These are phyloP conservation scores for Saturnia japonica DNA, from an alignment of 2,888 invertebrate genomes.

Conservation along the genomic window DNA sequence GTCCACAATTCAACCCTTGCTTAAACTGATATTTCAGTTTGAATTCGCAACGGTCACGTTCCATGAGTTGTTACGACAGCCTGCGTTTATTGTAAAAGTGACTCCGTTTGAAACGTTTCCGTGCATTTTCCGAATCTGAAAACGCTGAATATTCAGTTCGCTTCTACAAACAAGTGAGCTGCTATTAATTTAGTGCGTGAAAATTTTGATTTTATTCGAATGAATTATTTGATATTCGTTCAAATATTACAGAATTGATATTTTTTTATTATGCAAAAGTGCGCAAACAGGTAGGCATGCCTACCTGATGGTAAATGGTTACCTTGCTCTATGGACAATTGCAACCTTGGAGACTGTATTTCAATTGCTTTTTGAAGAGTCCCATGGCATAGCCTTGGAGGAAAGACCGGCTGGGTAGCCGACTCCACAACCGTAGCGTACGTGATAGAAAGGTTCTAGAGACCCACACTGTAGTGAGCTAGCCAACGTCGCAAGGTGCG, in stretches of 20 bases:
- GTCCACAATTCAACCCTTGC: not conserved
- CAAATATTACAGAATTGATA: not conserved
- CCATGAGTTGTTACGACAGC: conserved; percentile 17
- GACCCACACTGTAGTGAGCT: no score
- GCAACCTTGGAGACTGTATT: no score
- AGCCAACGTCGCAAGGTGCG: no score
- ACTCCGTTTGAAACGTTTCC: conserved; percentile 18
- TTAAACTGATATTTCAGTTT: conserved; percentile 3
- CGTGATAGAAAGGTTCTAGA: no score
- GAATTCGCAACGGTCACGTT: not conserved
- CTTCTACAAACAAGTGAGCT: conserved; percentile 14
- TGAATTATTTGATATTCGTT: not conserved
- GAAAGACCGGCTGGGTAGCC: no score
- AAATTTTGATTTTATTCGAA: conserved; percentile 1
- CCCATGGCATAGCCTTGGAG: no score
- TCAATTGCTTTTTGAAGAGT: no score
- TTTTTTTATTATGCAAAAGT: not conserved
- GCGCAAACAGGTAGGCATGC: no score
- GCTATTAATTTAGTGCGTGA: conserved; percentile 20
- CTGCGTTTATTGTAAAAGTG: not conserved
- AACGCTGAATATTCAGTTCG: conserved; percentile 10
- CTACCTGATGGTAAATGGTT: no score
- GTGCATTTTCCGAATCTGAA: conserved; percentile 11
- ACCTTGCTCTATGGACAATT: no score
- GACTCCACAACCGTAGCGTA: no score